Evolutionary conservation across 37 sponge, comb jelly and placozoan species (phyloP).

Genomic region (Aplysina aerophoba): DNA sequence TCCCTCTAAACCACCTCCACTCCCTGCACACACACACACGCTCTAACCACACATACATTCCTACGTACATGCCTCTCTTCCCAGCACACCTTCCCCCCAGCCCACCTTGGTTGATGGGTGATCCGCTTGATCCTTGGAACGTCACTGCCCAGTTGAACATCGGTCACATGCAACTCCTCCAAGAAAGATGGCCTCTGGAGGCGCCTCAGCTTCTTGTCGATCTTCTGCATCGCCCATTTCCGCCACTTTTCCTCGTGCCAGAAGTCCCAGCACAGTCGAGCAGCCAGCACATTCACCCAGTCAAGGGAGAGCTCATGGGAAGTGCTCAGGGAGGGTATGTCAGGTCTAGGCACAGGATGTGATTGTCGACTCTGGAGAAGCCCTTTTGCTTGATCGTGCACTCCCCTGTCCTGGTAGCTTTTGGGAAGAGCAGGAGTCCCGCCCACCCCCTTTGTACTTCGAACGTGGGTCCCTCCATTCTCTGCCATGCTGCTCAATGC

Average conservation of each 20-base stretch:
- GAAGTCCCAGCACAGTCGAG: conserved; percentile 80
- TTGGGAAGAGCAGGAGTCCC: too few species aligned
- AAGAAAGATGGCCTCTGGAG: conserved; percentile 81
- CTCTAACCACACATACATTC: too few species aligned
- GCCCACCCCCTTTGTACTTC: too few species aligned
- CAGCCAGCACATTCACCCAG: conserved; percentile 78
- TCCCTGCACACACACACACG: too few species aligned
- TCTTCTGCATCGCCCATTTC: conserved; percentile 57
- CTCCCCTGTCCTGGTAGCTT: too few species aligned
- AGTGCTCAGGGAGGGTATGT: background rate
- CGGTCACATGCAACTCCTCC: conserved; percentile 69
- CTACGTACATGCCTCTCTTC: too few species aligned
- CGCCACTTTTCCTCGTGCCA: conserved; percentile 81
- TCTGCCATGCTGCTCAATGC: too few species aligned
- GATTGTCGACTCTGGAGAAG: background rate
- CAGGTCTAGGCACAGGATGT: background rate
- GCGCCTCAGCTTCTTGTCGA: conserved; percentile 69
- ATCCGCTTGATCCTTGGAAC: conserved; percentile 65
- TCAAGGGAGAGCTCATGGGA: conserved; percentile 19
- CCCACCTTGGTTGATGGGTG: background rate
- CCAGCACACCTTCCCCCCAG: too few species aligned
- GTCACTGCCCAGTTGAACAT: conserved; percentile 69
- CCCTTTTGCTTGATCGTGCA: background rate
- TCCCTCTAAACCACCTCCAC: too few species aligned
- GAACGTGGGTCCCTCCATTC: too few species aligned